phyloP scores from a whole-genome alignment of 2,888 invertebrate genomes.

The Cactoblastis cactorum region DNA sequence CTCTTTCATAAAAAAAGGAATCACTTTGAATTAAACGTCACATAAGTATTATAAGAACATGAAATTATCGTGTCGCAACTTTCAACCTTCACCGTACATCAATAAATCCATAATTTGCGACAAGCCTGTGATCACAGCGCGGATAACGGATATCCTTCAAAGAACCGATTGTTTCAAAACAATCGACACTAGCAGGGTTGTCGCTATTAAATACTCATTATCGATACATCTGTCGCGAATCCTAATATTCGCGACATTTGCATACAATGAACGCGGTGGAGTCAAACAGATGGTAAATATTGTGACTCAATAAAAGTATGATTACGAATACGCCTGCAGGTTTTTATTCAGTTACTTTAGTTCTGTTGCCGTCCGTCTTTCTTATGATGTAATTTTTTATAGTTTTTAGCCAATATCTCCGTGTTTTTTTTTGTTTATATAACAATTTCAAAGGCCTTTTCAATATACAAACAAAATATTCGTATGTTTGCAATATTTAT shows the following conservation, averaged over 20 bases:
- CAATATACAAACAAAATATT: too few species aligned
- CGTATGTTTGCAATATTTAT: too few species aligned
- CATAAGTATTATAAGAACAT: too few species aligned
- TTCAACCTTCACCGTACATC: not conserved
- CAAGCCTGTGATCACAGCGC: not conserved
- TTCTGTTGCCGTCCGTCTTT: too few species aligned
- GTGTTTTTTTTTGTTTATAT: too few species aligned
- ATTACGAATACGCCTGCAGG: not conserved
- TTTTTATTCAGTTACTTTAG: not conserved
- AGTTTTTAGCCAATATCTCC: too few species aligned
- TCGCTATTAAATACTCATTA: slow-evolving; percentile 48
- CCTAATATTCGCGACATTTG: slow-evolving; percentile 44
- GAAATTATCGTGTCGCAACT: too few species aligned
- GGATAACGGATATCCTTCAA: slow-evolving; percentile 3
- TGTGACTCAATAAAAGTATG: not conserved
- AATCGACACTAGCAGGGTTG: slow-evolving; percentile 7
- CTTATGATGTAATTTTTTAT: too few species aligned
- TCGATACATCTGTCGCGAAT: slow-evolving; percentile 34
- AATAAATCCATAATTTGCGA: slow-evolving; percentile 1
- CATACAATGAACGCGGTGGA: slow-evolving; percentile 54
- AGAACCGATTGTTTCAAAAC: not conserved
- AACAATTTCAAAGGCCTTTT: too few species aligned
- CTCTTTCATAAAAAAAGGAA: too few species aligned
- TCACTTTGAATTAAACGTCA: too few species aligned
- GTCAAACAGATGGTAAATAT: slow-evolving; percentile 38